These are phyloP conservation scores for Sialis lutaria DNA, from an alignment of 2,888 invertebrate species.

Conservation along the genomic window DNA sequence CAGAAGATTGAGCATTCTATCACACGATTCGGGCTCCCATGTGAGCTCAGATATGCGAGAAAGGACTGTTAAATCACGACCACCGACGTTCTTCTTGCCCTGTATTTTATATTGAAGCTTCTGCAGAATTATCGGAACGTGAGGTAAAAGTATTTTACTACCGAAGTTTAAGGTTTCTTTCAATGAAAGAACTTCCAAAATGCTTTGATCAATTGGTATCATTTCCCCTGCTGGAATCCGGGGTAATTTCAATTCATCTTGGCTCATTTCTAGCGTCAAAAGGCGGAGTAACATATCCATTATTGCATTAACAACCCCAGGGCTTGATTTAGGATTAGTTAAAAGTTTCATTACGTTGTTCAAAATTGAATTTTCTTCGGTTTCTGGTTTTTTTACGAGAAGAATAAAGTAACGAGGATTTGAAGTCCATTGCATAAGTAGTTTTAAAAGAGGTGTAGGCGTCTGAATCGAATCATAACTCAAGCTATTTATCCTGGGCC, in stretches of 20 bases:
- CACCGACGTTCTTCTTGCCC: constrained; percentile 41
- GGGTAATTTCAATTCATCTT: constrained; percentile 28
- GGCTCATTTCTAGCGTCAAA: constrained; percentile 43
- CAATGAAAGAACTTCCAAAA: constrained; percentile 17
- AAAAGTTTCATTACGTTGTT: constrained; percentile 53
- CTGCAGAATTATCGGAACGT: constrained; percentile 51
- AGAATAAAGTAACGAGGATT: constrained; percentile 61
- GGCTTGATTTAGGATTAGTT: constrained; percentile 45
- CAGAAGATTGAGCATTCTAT: constrained; percentile 47
- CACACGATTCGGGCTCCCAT: constrained; percentile 45
- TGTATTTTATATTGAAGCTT: constrained; percentile 48
- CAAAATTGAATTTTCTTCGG: constrained; percentile 37
- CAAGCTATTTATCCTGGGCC: constrained; percentile 61
- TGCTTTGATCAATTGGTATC: constrained; percentile 18
- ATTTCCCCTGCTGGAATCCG: constrained; percentile 24
- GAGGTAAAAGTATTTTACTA: constrained; percentile 53
- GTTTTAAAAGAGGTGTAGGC: constrained; percentile 63
- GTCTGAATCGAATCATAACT: constrained; percentile 66
- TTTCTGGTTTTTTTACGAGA: constrained; percentile 38
- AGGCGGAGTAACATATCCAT: constrained; percentile 60
- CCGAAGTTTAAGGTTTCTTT: constrained; percentile 45
- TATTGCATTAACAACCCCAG: constrained; percentile 46
- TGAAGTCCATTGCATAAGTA: constrained; percentile 65
- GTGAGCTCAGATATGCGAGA: constrained; percentile 62
- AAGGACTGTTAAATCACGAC: constrained; percentile 53